Base-by-base conservation (phyloP, 2,888 invertebrate species). In the Pteria penguin region DNA sequence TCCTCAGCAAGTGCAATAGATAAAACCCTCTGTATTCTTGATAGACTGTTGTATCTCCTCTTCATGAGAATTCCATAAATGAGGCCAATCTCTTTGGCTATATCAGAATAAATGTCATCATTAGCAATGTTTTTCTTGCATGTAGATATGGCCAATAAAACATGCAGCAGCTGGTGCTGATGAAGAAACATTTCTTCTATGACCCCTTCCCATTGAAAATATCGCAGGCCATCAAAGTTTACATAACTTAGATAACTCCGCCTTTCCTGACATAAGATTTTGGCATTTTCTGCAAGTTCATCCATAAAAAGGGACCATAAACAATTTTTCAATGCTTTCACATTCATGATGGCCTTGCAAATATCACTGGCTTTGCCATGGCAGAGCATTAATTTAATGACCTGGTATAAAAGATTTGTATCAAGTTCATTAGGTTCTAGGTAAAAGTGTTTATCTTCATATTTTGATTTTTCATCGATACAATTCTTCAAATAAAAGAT, bases 61-160 rank as follows among this genome's bases (percentile, higher is more conserved):
- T 63, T 45, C 63, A 63, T 63, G 8, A 63, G 45, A n/a, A 63
- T 36, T 11, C 45, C 63, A 63, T 36, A 63, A 4, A 63, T 63
- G 2, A 63, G 36, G 22, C 63, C 63, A 2, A 63, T 24, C 36
- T 63, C 63, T 63, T 33, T 63, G 26, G 24, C 8, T 26, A 29
- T 36, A 22, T 33, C 18, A 18, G 5, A 33, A 36, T 63, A 63
- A 45, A 14, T 8, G 22, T 24, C 36, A n/a, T 22, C 26, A 11
- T 36, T 33, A 14, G 45, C 45, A 45, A 18, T 18, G 11, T 45
- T 45, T 45, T 18, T 45, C 11, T 45, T 18, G 18, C 18, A 14
- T 63, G 63, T 63, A 29, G 36, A 18, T 22, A 63, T 24, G 14
- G 63, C 36, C 4, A 63, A 3, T 5, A 63, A 26, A 18, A 63